phyloP scores from a whole-genome alignment of 2,113 vertebrate genomes.

The Hyperoodon ampullatus region DNA sequence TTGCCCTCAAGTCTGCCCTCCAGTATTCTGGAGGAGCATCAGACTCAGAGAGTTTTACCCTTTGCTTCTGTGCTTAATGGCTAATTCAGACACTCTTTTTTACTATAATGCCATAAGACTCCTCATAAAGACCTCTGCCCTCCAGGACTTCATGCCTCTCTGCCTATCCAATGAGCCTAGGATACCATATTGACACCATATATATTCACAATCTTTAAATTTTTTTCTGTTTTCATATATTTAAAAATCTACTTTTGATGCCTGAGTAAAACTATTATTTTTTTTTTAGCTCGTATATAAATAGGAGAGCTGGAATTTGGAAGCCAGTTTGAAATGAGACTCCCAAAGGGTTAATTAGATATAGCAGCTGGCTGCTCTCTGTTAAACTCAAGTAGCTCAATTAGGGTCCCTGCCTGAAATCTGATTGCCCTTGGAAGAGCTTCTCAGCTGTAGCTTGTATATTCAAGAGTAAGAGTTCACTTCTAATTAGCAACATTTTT shows the following conservation, averaged over 20 bases:
- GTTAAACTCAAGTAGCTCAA: constrained; percentile 26
- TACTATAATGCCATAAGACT: neutral
- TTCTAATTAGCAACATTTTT: constrained; percentile 3
- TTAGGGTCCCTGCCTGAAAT: neutral
- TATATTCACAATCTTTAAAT: neutral
- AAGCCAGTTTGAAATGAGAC: constrained; percentile 45
- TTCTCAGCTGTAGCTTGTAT: neutral
- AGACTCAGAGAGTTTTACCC: neutral
- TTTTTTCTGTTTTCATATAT: neutral
- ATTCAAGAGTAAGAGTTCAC: constrained; percentile 19
- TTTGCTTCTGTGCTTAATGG: neutral
- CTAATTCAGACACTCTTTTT: neutral
- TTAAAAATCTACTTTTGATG: constrained; percentile 16
- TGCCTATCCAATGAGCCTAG: neutral
- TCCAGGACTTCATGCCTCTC: neutral
- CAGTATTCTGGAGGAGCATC: neutral
- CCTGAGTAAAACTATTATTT: neutral
- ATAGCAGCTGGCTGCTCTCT: neutral
- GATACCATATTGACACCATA: neutral
- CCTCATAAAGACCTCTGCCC: neutral
- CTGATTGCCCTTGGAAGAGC: neutral
- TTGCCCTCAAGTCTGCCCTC: neutral
- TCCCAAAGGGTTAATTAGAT: neutral
- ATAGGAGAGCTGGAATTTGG: neutral
- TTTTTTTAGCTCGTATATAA: neutral